Evolutionary conservation across 2,113 vertebrate species (phyloP).

Genomic region (Anguilla rostrata): DNA sequence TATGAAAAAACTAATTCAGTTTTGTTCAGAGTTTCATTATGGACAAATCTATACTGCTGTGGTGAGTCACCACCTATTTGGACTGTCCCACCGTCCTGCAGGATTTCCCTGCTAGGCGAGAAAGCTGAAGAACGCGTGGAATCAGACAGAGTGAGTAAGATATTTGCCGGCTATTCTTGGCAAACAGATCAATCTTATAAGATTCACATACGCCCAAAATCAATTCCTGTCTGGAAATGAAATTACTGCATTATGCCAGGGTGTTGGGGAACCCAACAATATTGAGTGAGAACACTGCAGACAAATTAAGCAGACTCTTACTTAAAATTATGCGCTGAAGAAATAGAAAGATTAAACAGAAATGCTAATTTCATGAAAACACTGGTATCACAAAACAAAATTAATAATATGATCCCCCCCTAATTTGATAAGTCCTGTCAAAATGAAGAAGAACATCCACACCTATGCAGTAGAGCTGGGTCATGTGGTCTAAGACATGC

Average conservation of each 20-base stretch:
- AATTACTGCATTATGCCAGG: background rate
- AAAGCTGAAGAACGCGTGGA: slow-evolving; percentile 48
- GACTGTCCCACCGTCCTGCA: slow-evolving; percentile 57
- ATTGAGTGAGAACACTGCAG: background rate
- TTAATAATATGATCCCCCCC: background rate
- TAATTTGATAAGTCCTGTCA: background rate
- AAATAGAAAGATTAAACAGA: background rate
- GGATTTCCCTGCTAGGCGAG: slow-evolving; percentile 44
- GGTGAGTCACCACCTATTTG: slow-evolving; percentile 46
- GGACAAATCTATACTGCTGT: slow-evolving; percentile 56
- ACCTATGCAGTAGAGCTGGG: background rate
- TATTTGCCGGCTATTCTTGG: slow-evolving; percentile 50
- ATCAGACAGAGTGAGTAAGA: slow-evolving; percentile 58
- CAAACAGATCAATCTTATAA: slow-evolving; percentile 47
- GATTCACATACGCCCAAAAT: slow-evolving; percentile 4
- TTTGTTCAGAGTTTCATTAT: slow-evolving; percentile 56
- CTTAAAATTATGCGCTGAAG: background rate
- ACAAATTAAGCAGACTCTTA: background rate
- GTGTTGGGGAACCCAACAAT: slow-evolving; percentile 12
- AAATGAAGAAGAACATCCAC: background rate
- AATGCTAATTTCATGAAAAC: background rate
- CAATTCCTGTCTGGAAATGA: slow-evolving; percentile 25
- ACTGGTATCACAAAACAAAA: background rate
- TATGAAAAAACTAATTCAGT: slow-evolving; percentile 61
- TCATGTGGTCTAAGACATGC: background rate